Evolutionary conservation across 2,888 invertebrate species (phyloP).

Genomic region (Chromoteleia sp.): DNA sequence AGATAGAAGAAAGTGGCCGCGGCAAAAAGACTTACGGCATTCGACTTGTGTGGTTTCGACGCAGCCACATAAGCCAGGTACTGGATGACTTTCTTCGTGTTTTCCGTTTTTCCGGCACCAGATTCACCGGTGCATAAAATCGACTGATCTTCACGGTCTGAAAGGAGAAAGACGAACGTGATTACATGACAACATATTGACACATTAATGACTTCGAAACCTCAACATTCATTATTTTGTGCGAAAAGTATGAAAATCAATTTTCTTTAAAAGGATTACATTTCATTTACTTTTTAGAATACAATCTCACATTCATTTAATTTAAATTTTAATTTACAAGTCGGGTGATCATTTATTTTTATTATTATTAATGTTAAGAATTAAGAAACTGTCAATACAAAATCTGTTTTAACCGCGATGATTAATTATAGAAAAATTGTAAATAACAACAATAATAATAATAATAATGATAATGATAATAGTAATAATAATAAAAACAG

Average conservation of each 20-base stretch:
- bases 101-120: slow-evolving; percentile 99
- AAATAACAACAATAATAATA: too few species aligned
- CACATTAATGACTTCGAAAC: slow-evolving; percentile 26
- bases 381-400: too few species aligned
- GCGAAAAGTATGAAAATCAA: too few species aligned
- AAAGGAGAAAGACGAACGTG: slow-evolving; percentile 76
- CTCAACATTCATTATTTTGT: not conserved
- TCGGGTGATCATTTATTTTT: too few species aligned
- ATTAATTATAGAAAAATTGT: too few species aligned
- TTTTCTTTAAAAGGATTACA: not conserved
- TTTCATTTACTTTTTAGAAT: too few species aligned
- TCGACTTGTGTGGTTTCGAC: slow-evolving; percentile 94
- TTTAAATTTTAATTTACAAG: too few species aligned
- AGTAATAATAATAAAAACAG: too few species aligned
- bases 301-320: too few species aligned
- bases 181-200: slow-evolving; percentile 37
- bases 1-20: slow-evolving; percentile 42
- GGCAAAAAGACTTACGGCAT: slow-evolving; percentile 89
- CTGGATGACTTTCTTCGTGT: slow-evolving; percentile 99
- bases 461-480: too few species aligned
- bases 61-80: slow-evolving; percentile 99
- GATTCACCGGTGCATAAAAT: slow-evolving; percentile 99
- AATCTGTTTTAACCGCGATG: too few species aligned
- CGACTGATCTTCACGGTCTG: slow-evolving; percentile 99
- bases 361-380: too few species aligned